Conservation (phyloP, 1,140 invertebrate species). For the Neocloeon triangulifer region DNA sequence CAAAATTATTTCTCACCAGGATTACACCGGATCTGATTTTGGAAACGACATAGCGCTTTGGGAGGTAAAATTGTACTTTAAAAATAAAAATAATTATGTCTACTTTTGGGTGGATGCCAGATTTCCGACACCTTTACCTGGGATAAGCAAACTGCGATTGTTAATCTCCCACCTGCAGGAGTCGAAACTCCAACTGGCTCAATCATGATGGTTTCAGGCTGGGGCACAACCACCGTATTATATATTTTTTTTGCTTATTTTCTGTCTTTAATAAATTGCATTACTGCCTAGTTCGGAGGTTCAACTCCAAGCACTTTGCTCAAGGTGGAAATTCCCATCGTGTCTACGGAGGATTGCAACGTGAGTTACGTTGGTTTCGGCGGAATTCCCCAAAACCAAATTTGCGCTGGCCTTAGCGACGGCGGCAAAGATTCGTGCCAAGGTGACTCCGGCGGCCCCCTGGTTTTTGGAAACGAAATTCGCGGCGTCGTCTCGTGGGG, state of each 20-base stretch:
- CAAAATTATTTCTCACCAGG: too few species aligned
- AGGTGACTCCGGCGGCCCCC: background rate
- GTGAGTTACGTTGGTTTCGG: background rate
- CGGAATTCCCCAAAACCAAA: slow-evolving; percentile 9
- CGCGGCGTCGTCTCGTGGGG: slow-evolving; percentile 9
- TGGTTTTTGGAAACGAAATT: slow-evolving; percentile 15
- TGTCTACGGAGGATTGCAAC: background rate
- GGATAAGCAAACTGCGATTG: background rate
- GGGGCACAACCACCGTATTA: background rate
- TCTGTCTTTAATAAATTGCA: too few species aligned
- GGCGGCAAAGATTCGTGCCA: slow-evolving; percentile 1
- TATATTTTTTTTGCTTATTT: too few species aligned
- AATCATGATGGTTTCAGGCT: background rate
- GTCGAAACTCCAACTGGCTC: background rate
- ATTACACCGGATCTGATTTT: too few species aligned
- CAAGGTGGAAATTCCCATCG: background rate
- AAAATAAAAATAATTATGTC: too few species aligned
- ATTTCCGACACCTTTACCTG: background rate
- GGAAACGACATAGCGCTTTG: too few species aligned
- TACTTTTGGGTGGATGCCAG: too few species aligned
- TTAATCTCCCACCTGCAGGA: background rate
- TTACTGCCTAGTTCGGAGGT: background rate
- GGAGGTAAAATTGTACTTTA: too few species aligned
- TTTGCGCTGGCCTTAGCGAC: background rate
- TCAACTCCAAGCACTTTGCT: background rate